These are phyloP conservation scores for Dreissena polymorpha DNA, from an alignment of 1,140 invertebrate species.

Conservation along the genomic window DNA sequence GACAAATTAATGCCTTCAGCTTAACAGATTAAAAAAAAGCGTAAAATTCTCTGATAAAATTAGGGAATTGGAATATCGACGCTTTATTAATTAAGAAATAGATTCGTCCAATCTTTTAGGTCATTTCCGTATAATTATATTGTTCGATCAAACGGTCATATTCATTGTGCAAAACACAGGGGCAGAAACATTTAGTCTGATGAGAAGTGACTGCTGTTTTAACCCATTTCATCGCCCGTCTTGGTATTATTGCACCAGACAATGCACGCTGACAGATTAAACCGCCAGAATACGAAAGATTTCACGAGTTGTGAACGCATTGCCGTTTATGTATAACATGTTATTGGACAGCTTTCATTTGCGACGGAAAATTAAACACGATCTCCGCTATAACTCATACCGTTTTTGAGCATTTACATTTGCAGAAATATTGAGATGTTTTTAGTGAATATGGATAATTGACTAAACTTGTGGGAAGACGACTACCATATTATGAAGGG, in stretches of 20 bases:
- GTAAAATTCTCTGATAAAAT: too few relatives aligned
- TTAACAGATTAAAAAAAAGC: too few relatives aligned
- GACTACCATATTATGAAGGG: too few relatives aligned
- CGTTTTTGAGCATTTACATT: slow-evolving; percentile 51
- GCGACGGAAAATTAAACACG: slow-evolving; percentile 53
- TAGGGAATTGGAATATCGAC: too few relatives aligned
- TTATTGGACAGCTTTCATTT: slow-evolving; percentile 50
- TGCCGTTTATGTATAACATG: slow-evolving; percentile 49
- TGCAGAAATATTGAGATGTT: slow-evolving; percentile 30
- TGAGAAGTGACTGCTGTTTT: slow-evolving; percentile 50
- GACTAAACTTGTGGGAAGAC: too few relatives aligned
- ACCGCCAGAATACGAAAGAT: slow-evolving; percentile 38
- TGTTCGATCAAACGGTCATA: slow-evolving; percentile 24
- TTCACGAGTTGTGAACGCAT: slow-evolving; percentile 49
- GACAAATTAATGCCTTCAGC: too few relatives aligned
- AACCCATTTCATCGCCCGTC: slow-evolving; percentile 50
- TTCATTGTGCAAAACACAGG: slow-evolving; percentile 52
- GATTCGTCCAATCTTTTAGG: slow-evolving; percentile 44
- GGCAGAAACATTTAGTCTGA: slow-evolving; percentile 48
- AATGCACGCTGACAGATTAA: slow-evolving; percentile 45
- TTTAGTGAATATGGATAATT: not conserved
- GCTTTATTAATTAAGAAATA: slow-evolving; percentile 52
- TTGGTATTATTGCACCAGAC: slow-evolving; percentile 31
- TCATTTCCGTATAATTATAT: slow-evolving; percentile 24
- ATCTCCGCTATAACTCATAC: slow-evolving; percentile 50